Evolutionary conservation across 2,888 invertebrate genomes (phyloP).

Genomic region (Mesorhabditis sp.): DNA sequence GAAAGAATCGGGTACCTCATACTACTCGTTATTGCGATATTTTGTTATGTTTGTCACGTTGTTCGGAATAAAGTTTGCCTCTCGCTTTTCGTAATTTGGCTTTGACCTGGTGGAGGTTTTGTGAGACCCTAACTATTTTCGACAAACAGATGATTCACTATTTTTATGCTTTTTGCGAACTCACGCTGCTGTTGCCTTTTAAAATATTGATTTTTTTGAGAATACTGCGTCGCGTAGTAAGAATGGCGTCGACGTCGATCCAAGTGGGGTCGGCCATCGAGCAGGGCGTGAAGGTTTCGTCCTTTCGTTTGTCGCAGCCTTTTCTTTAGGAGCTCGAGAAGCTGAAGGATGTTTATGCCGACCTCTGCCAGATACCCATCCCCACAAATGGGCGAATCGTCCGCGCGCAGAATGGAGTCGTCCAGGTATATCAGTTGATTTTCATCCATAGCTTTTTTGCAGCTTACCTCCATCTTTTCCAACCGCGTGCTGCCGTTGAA

Average conservation of each 20-base stretch:
- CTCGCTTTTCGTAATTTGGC: too few relatives aligned
- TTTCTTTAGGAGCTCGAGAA: slow-evolving; percentile 23
- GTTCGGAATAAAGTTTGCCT: too few relatives aligned
- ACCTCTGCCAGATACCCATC: slow-evolving; percentile 39
- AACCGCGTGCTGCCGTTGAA: slow-evolving; percentile 43
- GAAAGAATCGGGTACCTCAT: too few relatives aligned
- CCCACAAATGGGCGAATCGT: slow-evolving; percentile 33
- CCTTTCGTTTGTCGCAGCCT: not conserved
- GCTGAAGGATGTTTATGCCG: slow-evolving; percentile 42
- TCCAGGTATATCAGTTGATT: not conserved
- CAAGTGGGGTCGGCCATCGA: slow-evolving; percentile 17
- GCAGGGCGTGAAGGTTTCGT: slow-evolving; percentile 22
- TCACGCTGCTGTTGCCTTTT: not conserved
- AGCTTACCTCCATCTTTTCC: slow-evolving; percentile 40
- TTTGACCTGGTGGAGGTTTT: too few relatives aligned
- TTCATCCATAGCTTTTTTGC: slow-evolving; percentile 9
- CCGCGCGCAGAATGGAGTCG: not conserved
- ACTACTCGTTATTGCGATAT: too few relatives aligned
- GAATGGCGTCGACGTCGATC: slow-evolving; percentile 8
- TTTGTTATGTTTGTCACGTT: too few relatives aligned
- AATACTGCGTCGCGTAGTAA: not conserved
- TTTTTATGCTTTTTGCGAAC: slow-evolving; percentile 1
- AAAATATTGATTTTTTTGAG: too few relatives aligned
- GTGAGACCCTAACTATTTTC: too few relatives aligned
- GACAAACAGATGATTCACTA: not conserved